Conservation (phyloP, 2,113 vertebrate species). For the Cephalopterus ornatus region DNA sequence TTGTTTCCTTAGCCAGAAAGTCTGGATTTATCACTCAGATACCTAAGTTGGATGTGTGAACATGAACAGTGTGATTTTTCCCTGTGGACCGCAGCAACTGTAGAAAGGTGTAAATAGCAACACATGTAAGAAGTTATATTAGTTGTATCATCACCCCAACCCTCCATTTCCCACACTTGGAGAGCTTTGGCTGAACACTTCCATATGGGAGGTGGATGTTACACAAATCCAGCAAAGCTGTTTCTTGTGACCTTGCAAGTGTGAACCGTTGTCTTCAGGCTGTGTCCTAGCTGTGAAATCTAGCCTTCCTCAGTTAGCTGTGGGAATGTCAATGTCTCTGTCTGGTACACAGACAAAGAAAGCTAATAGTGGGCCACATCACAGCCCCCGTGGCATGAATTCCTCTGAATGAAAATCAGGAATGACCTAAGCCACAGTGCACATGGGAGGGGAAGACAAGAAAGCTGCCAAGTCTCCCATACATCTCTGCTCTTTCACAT, state of each 20-base stretch:
- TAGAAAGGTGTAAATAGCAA: slow-evolving; percentile 8
- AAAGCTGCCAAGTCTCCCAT: not conserved
- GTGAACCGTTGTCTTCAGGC: not conserved
- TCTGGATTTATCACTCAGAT: not conserved
- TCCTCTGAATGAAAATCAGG: not conserved
- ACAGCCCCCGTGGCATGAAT: not conserved
- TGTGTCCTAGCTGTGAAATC: not conserved
- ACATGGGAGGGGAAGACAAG: not conserved
- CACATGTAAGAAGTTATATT: not conserved
- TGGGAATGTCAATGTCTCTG: not conserved
- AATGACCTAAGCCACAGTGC: accelerated
- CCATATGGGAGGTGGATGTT: not conserved
- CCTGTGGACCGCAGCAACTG: not conserved
- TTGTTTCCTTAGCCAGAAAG: not conserved
- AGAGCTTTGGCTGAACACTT: not conserved
- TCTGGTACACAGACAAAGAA: not conserved
- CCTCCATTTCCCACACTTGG: not conserved
- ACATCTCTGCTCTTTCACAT: not conserved
- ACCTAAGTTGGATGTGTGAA: slow-evolving; percentile 7
- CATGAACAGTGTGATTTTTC: not conserved
- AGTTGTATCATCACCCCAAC: not conserved
- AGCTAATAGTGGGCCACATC: not conserved
- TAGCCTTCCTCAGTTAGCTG: not conserved
- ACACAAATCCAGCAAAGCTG: not conserved
- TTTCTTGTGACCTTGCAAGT: not conserved